Conservation (phyloP, 2,113 vertebrate species). For the Polypterus bichir region DNA sequence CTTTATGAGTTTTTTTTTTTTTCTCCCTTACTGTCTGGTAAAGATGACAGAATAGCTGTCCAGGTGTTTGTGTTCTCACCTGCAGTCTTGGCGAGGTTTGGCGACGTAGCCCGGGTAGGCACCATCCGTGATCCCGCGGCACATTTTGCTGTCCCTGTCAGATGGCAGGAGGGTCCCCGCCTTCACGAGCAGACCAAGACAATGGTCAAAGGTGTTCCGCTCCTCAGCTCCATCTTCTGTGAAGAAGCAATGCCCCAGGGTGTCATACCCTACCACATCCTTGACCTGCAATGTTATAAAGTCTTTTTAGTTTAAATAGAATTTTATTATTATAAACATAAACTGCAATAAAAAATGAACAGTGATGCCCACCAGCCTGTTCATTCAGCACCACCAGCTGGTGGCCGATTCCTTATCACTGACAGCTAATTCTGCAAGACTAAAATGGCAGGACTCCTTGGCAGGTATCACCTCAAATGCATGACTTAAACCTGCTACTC, state of each 20-base stretch:
- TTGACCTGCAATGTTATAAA: constrained; percentile 55
- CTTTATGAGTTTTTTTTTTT: too few relatives aligned
- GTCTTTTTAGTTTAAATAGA: neutral
- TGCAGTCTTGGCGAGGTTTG: constrained; percentile 88
- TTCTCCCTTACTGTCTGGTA: too few relatives aligned
- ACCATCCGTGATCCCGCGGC: constrained; percentile 70
- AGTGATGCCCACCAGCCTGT: too few relatives aligned
- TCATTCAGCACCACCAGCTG: too few relatives aligned
- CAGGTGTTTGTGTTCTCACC: constrained; percentile 42
- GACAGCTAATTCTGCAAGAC: too few relatives aligned
- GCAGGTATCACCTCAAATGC: too few relatives aligned
- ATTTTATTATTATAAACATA: too few relatives aligned
- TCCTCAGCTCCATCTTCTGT: constrained; percentile 91
- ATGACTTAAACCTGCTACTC: too few relatives aligned
- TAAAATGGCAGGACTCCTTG: too few relatives aligned
- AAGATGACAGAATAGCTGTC: too few relatives aligned
- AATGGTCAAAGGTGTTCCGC: constrained; percentile 89
- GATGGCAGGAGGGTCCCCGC: constrained; percentile 83
- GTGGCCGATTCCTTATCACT: too few relatives aligned
- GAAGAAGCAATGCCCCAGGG: constrained; percentile 88
- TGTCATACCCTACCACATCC: constrained; percentile 80
- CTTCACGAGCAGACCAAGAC: constrained; percentile 77
- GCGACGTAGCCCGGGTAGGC: constrained; percentile 82
- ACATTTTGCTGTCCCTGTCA: constrained; percentile 87
- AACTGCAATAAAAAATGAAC: too few relatives aligned